phyloP scores from a whole-genome alignment of 2,888 invertebrate species.

The Agrotis puta region DNA sequence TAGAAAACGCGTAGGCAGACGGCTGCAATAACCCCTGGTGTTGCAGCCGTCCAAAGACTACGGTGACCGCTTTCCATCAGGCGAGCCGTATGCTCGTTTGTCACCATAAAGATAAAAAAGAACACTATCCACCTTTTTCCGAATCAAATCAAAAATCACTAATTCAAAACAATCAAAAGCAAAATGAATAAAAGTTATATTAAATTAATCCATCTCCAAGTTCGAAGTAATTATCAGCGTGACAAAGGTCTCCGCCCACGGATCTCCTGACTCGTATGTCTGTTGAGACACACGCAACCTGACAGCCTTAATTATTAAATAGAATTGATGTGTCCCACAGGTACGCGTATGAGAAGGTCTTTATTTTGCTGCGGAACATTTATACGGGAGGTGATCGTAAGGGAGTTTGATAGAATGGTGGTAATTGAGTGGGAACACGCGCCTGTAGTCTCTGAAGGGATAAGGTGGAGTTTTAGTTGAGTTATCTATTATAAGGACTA shows the following conservation, averaged over 20 bases:
- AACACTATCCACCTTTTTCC: too few relatives aligned
- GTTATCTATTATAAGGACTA: too few relatives aligned
- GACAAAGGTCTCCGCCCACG: conserved; percentile 62
- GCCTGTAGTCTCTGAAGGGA: neutral
- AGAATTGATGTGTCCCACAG: conserved; percentile 68
- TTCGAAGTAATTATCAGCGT: conserved; percentile 60
- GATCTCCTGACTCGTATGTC: conserved; percentile 46
- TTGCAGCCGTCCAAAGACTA: too few relatives aligned
- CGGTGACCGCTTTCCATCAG: too few relatives aligned
- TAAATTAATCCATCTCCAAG: conserved; percentile 62
- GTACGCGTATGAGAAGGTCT: conserved; percentile 54
- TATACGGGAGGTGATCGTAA: conserved; percentile 38
- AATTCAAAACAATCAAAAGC: conserved; percentile 38
- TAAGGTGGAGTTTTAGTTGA: neutral
- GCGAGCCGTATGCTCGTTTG: too few relatives aligned
- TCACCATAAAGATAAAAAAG: too few relatives aligned
- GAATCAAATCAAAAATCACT: conserved; percentile 8
- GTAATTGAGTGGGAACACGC: conserved; percentile 46
- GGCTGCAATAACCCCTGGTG: too few relatives aligned
- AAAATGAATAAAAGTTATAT: conserved; percentile 49
- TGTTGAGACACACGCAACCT: conserved; percentile 58
- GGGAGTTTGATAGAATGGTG: conserved; percentile 52
- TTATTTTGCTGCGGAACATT: conserved; percentile 58
- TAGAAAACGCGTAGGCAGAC: too few relatives aligned
- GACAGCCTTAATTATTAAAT: conserved; percentile 69